These are phyloP conservation scores for Numenius arquata DNA, from an alignment of 2,113 vertebrate genomes.

Conservation along the genomic window DNA sequence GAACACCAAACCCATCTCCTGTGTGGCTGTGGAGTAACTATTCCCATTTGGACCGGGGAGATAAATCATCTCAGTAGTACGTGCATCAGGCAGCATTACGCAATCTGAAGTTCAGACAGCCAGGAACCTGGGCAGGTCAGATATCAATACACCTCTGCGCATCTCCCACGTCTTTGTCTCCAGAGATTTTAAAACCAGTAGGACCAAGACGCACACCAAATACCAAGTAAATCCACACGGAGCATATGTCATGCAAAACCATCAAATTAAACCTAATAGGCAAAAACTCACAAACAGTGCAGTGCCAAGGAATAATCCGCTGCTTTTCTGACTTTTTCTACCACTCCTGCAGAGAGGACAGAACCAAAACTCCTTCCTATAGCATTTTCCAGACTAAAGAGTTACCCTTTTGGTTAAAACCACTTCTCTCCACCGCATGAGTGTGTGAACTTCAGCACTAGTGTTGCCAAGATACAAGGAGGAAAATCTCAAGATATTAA, in stretches of 20 bases:
- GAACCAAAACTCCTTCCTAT: neutral
- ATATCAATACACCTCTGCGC: neutral
- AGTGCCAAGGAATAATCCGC: neutral
- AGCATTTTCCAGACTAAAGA: neutral
- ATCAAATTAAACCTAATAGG: neutral
- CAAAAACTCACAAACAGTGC: neutral
- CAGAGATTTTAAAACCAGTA: neutral
- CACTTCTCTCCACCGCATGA: neutral
- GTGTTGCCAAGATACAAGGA: slow-evolving; percentile 54
- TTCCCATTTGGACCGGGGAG: neutral
- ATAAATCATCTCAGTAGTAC: neutral
- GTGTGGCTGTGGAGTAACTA: neutral
- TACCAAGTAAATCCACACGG: neutral
- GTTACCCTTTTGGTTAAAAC: neutral
- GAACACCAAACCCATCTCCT: neutral
- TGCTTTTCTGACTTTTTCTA: neutral
- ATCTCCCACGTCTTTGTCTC: neutral
- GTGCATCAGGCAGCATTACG: neutral
- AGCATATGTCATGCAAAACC: neutral
- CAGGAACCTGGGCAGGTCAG: neutral
- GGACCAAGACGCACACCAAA: neutral
- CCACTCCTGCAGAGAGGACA: neutral
- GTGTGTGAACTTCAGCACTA: neutral
- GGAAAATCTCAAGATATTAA: slow-evolving; percentile 38
- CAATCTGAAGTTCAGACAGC: neutral